Evolutionary conservation across 2,113 vertebrate species (phyloP).

Genomic region (Buteo buteo): DNA sequence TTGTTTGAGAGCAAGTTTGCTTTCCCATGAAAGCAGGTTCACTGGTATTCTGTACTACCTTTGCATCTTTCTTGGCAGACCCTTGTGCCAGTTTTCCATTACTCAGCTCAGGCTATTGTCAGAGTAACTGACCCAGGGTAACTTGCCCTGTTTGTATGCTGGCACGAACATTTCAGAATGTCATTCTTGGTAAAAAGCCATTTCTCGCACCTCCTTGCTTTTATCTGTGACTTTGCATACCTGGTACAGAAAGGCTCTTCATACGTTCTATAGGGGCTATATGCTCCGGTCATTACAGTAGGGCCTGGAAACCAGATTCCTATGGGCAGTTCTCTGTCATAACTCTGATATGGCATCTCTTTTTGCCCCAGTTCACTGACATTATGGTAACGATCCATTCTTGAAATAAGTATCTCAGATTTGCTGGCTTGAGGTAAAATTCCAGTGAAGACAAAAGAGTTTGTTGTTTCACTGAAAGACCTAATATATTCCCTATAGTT

Average conservation of each 20-base stretch:
- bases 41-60: neutral
- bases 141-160: neutral
- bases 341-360: neutral
- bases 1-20: neutral
- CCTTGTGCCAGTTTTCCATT: neutral
- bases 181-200: neutral
- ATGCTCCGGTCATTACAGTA: neutral
- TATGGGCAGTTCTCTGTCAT: neutral
- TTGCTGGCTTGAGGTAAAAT: neutral
- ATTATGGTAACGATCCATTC: neutral
- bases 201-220: neutral
- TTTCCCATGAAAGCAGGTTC: neutral
- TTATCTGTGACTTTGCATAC: neutral
- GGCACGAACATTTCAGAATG: neutral
- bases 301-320: neutral
- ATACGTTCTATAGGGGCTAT: rapidly evolving
- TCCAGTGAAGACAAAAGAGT: neutral
- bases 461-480: neutral
- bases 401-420: neutral
- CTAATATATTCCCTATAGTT: neutral
- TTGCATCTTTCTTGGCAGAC: neutral
- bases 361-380: neutral
- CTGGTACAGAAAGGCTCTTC: neutral
- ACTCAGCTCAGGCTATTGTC: neutral
- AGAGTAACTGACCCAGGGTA: neutral